These are phyloP conservation scores for Marmota monax DNA, from an alignment of 2,113 vertebrate species.

Conservation along the genomic window DNA sequence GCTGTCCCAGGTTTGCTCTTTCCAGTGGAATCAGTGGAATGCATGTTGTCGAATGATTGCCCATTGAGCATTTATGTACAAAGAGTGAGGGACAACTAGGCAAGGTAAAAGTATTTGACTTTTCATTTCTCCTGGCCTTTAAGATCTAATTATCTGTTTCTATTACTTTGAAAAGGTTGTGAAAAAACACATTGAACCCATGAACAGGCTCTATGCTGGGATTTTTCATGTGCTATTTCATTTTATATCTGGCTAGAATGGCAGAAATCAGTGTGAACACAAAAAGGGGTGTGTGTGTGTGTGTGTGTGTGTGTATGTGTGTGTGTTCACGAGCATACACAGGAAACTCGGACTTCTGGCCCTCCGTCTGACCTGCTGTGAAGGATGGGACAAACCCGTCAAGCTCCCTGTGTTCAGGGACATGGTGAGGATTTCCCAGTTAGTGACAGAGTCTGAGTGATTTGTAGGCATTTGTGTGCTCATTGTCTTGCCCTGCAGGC, in stretches of 20 bases:
- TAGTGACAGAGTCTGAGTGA: conserved; percentile 54
- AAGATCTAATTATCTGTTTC: conserved; percentile 11
- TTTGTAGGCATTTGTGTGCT: conserved; percentile 62
- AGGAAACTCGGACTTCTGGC: not conserved
- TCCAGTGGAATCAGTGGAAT: not conserved
- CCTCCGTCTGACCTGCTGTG: not conserved
- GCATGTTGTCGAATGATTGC: not conserved
- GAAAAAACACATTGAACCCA: not conserved
- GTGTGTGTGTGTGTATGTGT: not conserved
- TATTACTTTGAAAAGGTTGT: not conserved
- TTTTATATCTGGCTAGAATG: conserved; percentile 35
- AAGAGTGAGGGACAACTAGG: not conserved
- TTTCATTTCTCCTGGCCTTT: conserved; percentile 47
- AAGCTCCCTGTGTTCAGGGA: not conserved
- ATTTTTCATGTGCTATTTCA: conserved; percentile 11
- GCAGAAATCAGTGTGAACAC: conserved; percentile 44
- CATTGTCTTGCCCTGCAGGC: conserved; percentile 74
- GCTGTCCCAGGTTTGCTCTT: not conserved
- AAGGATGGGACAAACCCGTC: not conserved
- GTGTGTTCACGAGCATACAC: not conserved
- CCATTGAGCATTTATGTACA: not conserved
- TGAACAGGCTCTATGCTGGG: not conserved
- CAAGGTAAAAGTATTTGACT: conserved; percentile 14
- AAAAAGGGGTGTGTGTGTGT: conserved; percentile 20
- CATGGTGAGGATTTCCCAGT: conserved; percentile 57